These are phyloP conservation scores for Pseudocheirus occidentalis DNA, from an alignment of 2,797 vertebrate species.

Conservation along the genomic window DNA sequence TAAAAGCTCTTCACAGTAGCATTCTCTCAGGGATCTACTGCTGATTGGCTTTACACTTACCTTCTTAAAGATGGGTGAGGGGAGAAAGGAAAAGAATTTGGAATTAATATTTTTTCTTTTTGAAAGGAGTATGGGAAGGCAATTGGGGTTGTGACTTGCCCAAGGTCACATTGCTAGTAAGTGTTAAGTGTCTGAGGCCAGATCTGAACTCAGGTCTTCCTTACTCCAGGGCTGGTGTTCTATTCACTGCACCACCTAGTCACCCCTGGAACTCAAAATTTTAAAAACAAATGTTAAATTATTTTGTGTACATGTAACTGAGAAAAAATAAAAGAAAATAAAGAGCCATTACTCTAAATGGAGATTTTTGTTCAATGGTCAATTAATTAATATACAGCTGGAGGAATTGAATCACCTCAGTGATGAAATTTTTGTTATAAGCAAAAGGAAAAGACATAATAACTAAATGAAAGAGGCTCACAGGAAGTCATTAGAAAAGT, in stretches of 20 bases:
- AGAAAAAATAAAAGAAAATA: not conserved
- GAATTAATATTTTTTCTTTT: not conserved
- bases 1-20: too few species aligned
- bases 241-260: too few species aligned
- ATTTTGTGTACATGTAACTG: not conserved
- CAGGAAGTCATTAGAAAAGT: not conserved
- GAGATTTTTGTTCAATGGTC: not conserved
- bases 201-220: too few species aligned
- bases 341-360: not conserved
- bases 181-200: too few species aligned
- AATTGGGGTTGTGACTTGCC: too few species aligned
- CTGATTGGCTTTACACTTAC: too few species aligned
- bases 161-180: too few species aligned
- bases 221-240: too few species aligned
- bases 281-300: not conserved
- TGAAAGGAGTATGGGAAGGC: too few species aligned
- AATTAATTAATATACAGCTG: not conserved
- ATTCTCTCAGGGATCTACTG: too few species aligned
- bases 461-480: not conserved
- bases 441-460: not conserved
- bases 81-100: not conserved
- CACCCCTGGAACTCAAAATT: not conserved
- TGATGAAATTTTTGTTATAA: not conserved
- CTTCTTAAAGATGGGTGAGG: not conserved
- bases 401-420: not conserved